A percentile compares a stretch with the other conserved stretches of the same genome.
Conservation (phyloP, 1,140 invertebrate species). For the Adelges cooleyi region DNA sequence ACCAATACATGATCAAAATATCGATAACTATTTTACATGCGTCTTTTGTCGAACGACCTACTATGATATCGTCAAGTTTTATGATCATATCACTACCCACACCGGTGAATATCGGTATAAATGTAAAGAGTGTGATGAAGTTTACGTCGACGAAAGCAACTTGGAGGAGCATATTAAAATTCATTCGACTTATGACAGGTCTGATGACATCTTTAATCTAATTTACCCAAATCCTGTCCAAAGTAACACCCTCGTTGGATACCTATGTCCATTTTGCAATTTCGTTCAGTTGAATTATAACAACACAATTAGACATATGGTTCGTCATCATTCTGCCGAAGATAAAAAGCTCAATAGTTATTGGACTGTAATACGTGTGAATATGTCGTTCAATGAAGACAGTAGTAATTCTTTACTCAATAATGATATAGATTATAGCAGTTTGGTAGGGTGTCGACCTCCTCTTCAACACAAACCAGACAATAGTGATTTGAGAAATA, state of each 20-base stretch:
- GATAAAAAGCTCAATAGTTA: constrained; percentile 5
- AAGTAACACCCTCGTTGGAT: neutral
- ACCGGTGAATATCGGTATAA: constrained; percentile 17
- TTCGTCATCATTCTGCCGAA: neutral
- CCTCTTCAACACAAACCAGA: neutral
- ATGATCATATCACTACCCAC: constrained; percentile 4
- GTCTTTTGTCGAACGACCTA: neutral
- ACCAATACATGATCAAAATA: no score
- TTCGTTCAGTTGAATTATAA: constrained; percentile 1
- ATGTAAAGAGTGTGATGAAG: neutral
- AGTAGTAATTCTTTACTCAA: neutral
- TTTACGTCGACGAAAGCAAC: neutral
- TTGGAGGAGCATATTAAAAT: neutral
- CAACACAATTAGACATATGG: constrained; percentile 6
- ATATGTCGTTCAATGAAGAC: neutral
- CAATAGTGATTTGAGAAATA: neutral
- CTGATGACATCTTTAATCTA: neutral
- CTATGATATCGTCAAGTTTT: neutral
- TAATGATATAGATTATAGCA: neutral
- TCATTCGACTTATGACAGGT: neutral
- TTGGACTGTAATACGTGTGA: constrained; percentile 10
- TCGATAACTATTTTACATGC: neutral
- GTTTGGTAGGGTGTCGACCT: constrained; percentile 5
- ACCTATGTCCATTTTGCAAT: constrained; percentile 19
- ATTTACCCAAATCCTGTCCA: neutral